Conservation (phyloP, 2,888 invertebrate species). For the Petrolisthes manimaculis region DNA sequence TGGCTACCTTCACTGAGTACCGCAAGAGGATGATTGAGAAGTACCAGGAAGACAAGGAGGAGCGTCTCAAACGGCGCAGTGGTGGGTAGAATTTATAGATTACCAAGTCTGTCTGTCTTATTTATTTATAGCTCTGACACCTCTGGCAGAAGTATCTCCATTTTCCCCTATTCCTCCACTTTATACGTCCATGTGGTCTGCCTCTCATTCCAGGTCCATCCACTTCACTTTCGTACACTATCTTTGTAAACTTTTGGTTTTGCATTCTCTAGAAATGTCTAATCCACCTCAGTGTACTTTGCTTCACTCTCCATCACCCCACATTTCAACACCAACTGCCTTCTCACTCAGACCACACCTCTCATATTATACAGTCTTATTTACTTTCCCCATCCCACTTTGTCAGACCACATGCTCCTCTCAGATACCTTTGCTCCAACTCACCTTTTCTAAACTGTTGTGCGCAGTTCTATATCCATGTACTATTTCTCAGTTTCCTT, state of each 20-base stretch:
- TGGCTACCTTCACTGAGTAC: constrained; percentile 88
- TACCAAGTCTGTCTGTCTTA: neutral
- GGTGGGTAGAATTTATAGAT: constrained; percentile 74
- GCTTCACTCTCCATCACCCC: too few relatives aligned
- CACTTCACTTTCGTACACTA: too few relatives aligned
- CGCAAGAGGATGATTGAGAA: constrained; percentile 81
- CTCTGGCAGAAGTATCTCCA: neutral
- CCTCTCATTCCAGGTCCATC: too few relatives aligned
- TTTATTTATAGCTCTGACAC: neutral
- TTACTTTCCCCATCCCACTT: neutral
- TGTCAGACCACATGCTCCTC: too few relatives aligned
- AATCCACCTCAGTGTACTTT: too few relatives aligned
- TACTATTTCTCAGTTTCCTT: too few relatives aligned
- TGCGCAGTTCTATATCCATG: neutral
- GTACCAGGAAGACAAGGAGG: constrained; percentile 83
- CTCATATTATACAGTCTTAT: neutral
- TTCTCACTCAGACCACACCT: neutral
- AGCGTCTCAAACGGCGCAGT: constrained; percentile 86
- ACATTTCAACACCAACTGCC: too few relatives aligned
- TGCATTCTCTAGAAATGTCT: too few relatives aligned
- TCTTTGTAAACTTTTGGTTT: too few relatives aligned
- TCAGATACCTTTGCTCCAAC: neutral
- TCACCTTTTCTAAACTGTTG: neutral
- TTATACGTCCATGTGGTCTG: neutral
- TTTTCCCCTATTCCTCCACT: neutral